These are phyloP conservation scores for Echinometra lucunter DNA, from an alignment of 53 echinoderm and acorn worm genomes.

Conservation along the genomic window DNA sequence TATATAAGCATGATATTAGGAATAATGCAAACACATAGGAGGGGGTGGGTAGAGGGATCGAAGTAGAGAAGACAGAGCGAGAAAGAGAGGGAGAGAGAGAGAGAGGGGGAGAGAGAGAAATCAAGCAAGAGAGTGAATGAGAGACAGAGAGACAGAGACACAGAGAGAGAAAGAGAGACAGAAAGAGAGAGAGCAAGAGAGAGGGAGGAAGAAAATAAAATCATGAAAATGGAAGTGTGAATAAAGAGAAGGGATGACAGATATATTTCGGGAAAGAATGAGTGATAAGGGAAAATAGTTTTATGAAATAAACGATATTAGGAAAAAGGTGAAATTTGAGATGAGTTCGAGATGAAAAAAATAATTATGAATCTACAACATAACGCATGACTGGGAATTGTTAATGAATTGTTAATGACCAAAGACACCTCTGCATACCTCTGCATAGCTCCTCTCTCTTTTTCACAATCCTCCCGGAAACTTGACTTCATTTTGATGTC, in stretches of 20 bases:
- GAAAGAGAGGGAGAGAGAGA: neutral
- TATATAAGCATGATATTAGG: too few species aligned
- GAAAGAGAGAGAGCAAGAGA: neutral
- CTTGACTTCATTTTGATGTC: neutral
- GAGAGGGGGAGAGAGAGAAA: neutral
- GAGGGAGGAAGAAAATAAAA: neutral
- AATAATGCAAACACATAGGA: too few species aligned
- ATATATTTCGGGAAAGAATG: too few species aligned
- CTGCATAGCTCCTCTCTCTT: neutral
- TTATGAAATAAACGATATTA: too few species aligned
- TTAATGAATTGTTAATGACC: neutral
- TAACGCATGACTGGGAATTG: too few species aligned
- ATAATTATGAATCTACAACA: too few species aligned
- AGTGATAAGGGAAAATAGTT: too few species aligned
- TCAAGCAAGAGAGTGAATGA: neutral
- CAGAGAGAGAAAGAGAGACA: neutral
- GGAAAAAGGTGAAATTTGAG: too few species aligned
- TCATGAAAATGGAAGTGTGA: neutral
- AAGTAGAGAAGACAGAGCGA: too few species aligned
- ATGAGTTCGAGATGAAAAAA: too few species aligned
- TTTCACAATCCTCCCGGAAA: neutral
- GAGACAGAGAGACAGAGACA: neutral
- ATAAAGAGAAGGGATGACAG: too few species aligned
- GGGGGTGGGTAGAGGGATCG: too few species aligned
- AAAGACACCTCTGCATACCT: neutral